Evolutionary conservation across 2,888 invertebrate genomes (phyloP).

Genomic region (Synanthedon vespiformis): DNA sequence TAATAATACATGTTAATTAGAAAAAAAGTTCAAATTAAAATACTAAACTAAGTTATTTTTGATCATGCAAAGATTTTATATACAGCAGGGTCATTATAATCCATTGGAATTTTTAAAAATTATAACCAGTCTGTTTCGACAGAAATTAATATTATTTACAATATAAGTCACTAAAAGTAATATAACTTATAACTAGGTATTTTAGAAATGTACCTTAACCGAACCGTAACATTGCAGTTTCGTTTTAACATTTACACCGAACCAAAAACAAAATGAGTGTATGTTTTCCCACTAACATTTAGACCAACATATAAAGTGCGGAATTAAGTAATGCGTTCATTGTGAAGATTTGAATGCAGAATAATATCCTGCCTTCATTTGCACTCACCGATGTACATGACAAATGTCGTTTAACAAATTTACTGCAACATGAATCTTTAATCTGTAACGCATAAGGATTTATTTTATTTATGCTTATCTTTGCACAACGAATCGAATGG

Average conservation of each 20-base stretch:
- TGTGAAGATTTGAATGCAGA: too few species aligned
- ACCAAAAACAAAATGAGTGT: slow-evolving; percentile 1
- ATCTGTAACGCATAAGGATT: slow-evolving; percentile 47
- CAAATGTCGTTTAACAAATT: slow-evolving; percentile 48
- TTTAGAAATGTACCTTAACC: not conserved
- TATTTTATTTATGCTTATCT: not conserved
- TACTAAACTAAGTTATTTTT: too few species aligned
- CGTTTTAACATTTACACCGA: not conserved
- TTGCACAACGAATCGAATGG: not conserved
- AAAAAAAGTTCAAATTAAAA: too few species aligned
- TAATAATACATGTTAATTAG: too few species aligned
- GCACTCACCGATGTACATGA: slow-evolving; percentile 59
- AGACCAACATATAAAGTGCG: not conserved
- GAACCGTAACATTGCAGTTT: too few species aligned
- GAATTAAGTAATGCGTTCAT: not conserved
- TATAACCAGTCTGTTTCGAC: too few species aligned
- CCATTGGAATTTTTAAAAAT: slow-evolving; percentile 6
- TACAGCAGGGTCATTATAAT: slow-evolving; percentile 34
- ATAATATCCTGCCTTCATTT: slow-evolving; percentile 13
- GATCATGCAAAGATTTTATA: slow-evolving; percentile 3
- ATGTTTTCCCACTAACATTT: not conserved
- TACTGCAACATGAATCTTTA: slow-evolving; percentile 57
- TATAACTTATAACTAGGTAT: too few species aligned
- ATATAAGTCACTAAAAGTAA: too few species aligned
- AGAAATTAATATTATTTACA: too few species aligned